Conservation (phyloP, 2,113 vertebrate genomes). For the Chinchilla lanigera region DNA sequence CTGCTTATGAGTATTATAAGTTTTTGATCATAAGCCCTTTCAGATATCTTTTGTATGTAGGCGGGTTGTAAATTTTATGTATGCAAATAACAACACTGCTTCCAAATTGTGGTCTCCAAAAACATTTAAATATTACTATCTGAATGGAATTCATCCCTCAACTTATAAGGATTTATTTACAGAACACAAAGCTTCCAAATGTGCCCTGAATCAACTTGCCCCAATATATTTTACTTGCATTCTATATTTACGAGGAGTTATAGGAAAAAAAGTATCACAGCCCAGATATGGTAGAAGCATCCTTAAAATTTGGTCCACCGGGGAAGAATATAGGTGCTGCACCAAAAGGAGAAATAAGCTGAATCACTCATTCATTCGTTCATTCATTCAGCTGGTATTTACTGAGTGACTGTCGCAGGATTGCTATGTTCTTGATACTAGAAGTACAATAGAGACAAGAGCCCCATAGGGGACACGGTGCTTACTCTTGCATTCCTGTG, state of each 20-base stretch:
- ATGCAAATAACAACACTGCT: background rate
- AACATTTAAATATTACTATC: background rate
- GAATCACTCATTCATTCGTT: background rate
- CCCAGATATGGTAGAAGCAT: background rate
- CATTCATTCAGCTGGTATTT: background rate
- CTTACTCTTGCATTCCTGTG: background rate
- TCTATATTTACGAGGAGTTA: background rate
- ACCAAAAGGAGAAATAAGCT: background rate
- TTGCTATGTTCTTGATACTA: background rate
- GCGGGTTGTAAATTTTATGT: constrained; percentile 18
- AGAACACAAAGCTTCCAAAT: background rate
- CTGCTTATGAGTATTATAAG: constrained; percentile 30
- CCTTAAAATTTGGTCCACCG: background rate
- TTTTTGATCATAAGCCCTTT: constrained; percentile 27
- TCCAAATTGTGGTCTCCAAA: constrained; percentile 38
- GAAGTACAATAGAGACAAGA: background rate
- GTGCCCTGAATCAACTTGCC: background rate
- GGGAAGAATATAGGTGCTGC: background rate
- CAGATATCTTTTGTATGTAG: background rate
- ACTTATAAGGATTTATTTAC: constrained; percentile 12
- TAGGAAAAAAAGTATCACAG: background rate
- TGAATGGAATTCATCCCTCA: constrained; percentile 33
- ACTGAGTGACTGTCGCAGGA: background rate
- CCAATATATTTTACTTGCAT: background rate
- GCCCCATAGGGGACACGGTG: fast-evolving